Percentiles rank a stretch among this genome's conserved stretches.
Conservation (phyloP, 1,140 invertebrate genomes). For the Stegodyphus mimosarum region DNA sequence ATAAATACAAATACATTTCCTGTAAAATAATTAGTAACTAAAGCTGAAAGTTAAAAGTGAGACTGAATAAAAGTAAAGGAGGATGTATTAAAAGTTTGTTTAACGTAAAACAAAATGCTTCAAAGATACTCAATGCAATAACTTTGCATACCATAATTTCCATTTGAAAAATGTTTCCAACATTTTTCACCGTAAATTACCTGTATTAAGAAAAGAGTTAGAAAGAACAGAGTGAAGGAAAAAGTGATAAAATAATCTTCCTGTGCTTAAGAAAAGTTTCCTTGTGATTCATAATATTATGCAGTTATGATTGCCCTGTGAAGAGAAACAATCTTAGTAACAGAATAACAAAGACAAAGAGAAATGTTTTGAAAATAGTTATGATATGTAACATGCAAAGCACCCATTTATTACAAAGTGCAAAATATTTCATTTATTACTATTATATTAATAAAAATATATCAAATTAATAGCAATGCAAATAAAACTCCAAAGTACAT, state of each 20-base stretch:
- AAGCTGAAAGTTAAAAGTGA: no score
- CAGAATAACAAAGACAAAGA: background rate
- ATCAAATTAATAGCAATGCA: background rate
- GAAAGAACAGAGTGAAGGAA: background rate
- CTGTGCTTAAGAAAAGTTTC: background rate
- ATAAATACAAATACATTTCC: no score
- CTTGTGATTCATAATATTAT: background rate
- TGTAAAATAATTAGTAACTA: no score
- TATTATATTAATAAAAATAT: background rate
- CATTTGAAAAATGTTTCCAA: no score
- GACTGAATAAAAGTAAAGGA: no score
- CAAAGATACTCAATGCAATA: no score
- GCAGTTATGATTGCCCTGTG: background rate
- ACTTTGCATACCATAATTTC: no score
- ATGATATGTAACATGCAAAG: no score
- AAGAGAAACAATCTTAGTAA: slow-evolving; percentile 41
- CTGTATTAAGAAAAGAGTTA: background rate
- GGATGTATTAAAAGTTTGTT: no score
- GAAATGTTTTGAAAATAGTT: background rate
- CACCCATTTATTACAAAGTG: background rate
- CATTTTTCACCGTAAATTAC: no score
- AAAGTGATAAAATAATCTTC: slow-evolving; percentile 9
- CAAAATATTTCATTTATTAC: background rate
- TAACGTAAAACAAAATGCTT: no score
- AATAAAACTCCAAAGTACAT: no score